phyloP scores from a whole-genome alignment of 37 sponge, comb jelly and placozoan species.

The Axinella damicornis region DNA sequence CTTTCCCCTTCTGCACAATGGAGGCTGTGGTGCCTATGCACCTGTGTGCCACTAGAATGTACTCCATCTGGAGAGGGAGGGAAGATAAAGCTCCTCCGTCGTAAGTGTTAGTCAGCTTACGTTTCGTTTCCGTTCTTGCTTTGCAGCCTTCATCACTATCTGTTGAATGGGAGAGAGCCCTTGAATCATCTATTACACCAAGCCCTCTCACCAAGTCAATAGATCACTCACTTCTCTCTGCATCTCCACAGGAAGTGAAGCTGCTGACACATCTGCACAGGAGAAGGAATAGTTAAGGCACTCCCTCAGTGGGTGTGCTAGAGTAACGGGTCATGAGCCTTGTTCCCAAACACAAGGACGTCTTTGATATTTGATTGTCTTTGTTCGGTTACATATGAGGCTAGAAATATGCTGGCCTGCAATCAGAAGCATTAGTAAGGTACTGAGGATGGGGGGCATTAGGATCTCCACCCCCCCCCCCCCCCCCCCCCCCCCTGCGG shows the following conservation, averaged over 20 bases:
- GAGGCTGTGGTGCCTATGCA: slow-evolving; percentile 32
- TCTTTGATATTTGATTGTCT: too few species aligned
- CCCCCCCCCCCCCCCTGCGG: too few species aligned
- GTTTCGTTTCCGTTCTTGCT: not conserved
- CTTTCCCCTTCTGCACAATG: not conserved
- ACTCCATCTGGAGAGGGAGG: not conserved
- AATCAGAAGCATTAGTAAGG: too few species aligned
- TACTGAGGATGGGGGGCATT: too few species aligned
- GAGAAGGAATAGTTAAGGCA: not conserved
- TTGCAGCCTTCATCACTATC: slow-evolving; percentile 21
- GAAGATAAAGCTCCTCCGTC: not conserved
- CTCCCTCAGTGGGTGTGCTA: too few species aligned
- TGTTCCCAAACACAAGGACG: too few species aligned
- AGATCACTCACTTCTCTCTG: not conserved
- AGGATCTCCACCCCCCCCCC: too few species aligned
- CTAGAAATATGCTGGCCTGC: too few species aligned
- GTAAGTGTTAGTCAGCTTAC: not conserved
- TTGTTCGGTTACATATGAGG: too few species aligned
- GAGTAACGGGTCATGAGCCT: too few species aligned
- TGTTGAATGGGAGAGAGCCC: not conserved
- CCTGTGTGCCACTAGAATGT: slow-evolving; percentile 28
- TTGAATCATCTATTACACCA: too few species aligned
- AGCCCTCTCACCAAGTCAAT: too few species aligned
- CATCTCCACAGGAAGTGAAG: slow-evolving; percentile 3
- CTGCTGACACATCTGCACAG: not conserved